Evolutionary conservation across 2,113 vertebrate species (phyloP).

Genomic region (Semnornis frantzii): DNA sequence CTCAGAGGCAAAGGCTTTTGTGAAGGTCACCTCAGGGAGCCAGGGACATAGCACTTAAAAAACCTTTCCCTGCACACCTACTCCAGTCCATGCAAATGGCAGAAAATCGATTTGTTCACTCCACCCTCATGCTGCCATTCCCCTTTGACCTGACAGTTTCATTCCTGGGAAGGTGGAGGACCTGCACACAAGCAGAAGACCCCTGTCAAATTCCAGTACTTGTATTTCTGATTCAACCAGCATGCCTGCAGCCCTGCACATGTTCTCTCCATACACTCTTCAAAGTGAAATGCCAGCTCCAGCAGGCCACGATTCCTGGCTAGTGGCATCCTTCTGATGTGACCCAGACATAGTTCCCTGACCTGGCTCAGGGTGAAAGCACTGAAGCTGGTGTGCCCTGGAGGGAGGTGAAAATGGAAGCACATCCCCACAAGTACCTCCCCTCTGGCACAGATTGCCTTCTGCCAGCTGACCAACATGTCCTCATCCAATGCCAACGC

Average conservation of each 20-base stretch:
- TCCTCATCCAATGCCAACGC: rapidly evolving
- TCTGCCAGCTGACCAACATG: not conserved
- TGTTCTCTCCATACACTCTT: not conserved
- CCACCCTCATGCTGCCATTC: not conserved
- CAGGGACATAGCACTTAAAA: not conserved
- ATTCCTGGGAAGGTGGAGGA: not conserved
- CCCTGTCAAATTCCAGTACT: not conserved
- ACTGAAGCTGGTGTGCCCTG: rapidly evolving
- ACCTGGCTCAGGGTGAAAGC: not conserved
- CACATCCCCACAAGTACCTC: not conserved
- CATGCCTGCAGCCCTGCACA: rapidly evolving
- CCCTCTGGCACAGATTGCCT: not conserved
- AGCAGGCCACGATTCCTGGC: not conserved
- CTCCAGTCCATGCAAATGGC: not conserved
- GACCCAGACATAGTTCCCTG: not conserved
- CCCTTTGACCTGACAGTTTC: not conserved
- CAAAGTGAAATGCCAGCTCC: not conserved
- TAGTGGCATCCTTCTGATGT: not conserved
- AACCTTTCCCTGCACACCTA: not conserved
- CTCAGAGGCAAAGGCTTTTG: not conserved
- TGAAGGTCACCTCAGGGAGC: not conserved
- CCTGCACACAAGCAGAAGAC: not conserved
- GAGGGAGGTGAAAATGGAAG: not conserved
- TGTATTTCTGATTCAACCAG: not conserved
- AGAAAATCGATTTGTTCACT: not conserved